These are phyloP conservation scores for Sebastiscus tertius DNA, from an alignment of 2,797 vertebrate genomes.

Conservation along the genomic window DNA sequence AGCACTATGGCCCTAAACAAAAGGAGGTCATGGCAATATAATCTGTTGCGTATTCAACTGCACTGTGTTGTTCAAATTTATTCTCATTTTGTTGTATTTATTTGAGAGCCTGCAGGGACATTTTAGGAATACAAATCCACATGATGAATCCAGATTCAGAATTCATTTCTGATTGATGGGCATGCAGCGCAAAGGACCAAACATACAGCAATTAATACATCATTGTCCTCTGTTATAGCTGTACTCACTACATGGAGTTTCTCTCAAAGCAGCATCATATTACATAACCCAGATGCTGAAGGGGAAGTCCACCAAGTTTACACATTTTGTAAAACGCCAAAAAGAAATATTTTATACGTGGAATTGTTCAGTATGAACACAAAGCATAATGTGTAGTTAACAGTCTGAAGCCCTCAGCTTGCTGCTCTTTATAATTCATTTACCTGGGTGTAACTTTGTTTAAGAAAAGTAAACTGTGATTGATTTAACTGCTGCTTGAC, in stretches of 20 bases:
- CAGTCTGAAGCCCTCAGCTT: neutral
- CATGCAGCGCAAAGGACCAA: neutral
- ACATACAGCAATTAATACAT: neutral
- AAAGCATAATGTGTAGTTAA: neutral
- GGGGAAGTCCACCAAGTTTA: neutral
- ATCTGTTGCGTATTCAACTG: constrained; percentile 12
- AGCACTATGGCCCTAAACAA: constrained; percentile 21
- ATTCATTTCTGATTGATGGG: neutral
- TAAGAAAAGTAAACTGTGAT: neutral
- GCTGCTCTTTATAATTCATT: neutral
- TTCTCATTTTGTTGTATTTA: neutral
- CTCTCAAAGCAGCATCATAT: neutral
- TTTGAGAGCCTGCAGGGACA: neutral
- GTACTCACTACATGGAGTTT: neutral
- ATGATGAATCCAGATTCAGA: neutral
- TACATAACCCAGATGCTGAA: neutral
- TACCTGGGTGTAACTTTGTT: neutral
- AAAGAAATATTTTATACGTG: neutral
- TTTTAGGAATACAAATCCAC: neutral
- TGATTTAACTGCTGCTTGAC: neutral
- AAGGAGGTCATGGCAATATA: constrained; percentile 17
- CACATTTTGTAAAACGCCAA: neutral
- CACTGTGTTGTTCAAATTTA: neutral
- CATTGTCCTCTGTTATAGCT: neutral
- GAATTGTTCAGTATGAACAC: neutral